Evolutionary conservation across 64 coral and sea anemone species (phyloP).

Genomic region (Porites lutea): DNA sequence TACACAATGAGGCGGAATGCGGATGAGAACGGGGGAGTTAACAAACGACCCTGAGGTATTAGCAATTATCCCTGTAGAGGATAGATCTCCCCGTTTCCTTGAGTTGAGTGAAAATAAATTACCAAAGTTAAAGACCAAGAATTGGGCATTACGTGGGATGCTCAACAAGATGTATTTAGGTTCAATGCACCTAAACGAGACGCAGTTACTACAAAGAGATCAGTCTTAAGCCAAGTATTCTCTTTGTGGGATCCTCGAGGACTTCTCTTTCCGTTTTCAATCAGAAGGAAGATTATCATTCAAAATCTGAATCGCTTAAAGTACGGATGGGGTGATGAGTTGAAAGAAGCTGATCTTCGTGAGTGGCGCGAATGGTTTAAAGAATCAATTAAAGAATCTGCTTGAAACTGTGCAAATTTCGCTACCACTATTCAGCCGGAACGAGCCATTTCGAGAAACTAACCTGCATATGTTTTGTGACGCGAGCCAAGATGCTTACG

Average conservation of each 20-base stretch:
- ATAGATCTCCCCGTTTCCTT: background rate
- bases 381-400: background rate
- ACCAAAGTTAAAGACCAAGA: background rate
- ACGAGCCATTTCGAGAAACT: background rate
- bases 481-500: constrained; percentile 22
- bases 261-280: background rate
- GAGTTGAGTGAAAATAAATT: too few species aligned
- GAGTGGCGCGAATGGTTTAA: background rate
- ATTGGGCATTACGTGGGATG: background rate
- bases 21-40: background rate
- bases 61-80: background rate
- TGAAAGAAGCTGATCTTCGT: background rate
- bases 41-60: too few species aligned
- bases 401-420: background rate
- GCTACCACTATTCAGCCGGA: background rate
- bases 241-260: background rate
- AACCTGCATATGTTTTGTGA: background rate
- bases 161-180: too few species aligned
- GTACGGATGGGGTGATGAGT: constrained; percentile 9
- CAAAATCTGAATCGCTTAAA: too few species aligned
- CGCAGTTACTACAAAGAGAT: background rate
- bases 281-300: too few species aligned
- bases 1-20: constrained; percentile 19
- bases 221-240: background rate
- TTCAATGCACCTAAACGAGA: background rate